phyloP scores from a whole-genome alignment of 2,888 invertebrate species.

The Diarsia brunnea region DNA sequence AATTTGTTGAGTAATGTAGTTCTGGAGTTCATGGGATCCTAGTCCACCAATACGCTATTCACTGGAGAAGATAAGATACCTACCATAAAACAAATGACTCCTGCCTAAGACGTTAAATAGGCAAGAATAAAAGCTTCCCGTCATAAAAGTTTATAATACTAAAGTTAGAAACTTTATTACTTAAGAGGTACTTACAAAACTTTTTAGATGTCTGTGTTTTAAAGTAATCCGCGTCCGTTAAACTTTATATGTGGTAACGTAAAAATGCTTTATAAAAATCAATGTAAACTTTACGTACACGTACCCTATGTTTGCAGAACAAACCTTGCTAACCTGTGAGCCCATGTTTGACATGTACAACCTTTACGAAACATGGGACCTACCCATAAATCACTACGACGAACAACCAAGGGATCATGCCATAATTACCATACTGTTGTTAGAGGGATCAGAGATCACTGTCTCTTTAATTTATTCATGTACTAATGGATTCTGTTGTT shows the following conservation, averaged over 20 bases:
- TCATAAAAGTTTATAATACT: slow-evolving; percentile 56
- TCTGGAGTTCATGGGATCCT: background rate
- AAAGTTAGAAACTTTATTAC: slow-evolving; percentile 50
- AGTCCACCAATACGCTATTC: background rate
- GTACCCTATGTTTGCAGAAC: slow-evolving; percentile 8
- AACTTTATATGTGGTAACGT: slow-evolving; percentile 5
- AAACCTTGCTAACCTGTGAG: slow-evolving; percentile 18
- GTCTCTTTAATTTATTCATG: slow-evolving; percentile 29
- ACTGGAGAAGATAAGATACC: slow-evolving; percentile 8
- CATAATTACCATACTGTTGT: slow-evolving; percentile 37
- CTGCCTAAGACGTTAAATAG: slow-evolving; percentile 33
- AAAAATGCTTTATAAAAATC: background rate
- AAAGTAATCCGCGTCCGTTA: slow-evolving; percentile 28
- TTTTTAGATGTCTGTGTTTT: slow-evolving; percentile 43
- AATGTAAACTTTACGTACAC: background rate
- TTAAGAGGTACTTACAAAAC: slow-evolving; percentile 35
- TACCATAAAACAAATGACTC: slow-evolving; percentile 26
- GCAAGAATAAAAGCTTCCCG: slow-evolving; percentile 53
- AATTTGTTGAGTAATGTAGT: background rate
- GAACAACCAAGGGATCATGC: slow-evolving; percentile 33
- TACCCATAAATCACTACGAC: slow-evolving; percentile 40
- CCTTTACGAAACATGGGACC: slow-evolving; percentile 31
- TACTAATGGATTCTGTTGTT: slow-evolving; percentile 12
- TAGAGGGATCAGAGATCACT: slow-evolving; percentile 19
- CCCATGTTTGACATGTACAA: slow-evolving; percentile 41